Evolutionary conservation across 1,140 invertebrate species (phyloP).

Genomic region (Leptopilina clavipes): DNA sequence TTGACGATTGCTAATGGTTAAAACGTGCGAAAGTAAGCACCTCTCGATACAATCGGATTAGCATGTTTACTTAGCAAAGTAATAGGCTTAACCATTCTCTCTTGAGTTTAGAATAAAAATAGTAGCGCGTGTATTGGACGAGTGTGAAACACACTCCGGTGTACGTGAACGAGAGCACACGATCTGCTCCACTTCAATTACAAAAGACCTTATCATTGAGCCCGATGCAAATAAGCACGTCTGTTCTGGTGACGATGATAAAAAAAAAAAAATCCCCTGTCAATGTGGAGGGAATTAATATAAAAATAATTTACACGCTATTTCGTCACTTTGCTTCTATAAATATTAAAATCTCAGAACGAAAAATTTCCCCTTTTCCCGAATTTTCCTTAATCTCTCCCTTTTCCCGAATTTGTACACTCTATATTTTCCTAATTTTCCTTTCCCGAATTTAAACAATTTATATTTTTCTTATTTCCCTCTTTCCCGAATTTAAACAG

Average conservation of each 20-base stretch:
- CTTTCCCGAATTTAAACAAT: too few relatives aligned
- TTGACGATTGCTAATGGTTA: constrained; percentile 46
- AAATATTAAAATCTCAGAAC: too few relatives aligned
- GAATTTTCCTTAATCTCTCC: too few relatives aligned
- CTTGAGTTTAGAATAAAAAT: constrained; percentile 25
- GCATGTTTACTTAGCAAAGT: constrained; percentile 54
- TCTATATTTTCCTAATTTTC: too few relatives aligned
- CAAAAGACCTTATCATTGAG: constrained; percentile 24
- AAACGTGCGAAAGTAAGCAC: constrained; percentile 61
- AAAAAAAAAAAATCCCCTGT: background rate
- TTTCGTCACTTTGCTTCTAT: background rate
- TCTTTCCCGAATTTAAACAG: too few relatives aligned
- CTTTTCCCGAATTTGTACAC: too few relatives aligned
- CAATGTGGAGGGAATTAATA: background rate
- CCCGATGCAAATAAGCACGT: constrained; percentile 7
- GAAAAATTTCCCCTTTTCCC: too few relatives aligned
- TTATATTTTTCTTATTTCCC: too few relatives aligned
- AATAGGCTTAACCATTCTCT: constrained; percentile 54
- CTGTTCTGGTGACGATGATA: constrained; percentile 15
- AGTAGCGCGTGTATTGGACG: background rate
- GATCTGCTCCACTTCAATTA: constrained; percentile 27
- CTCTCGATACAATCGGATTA: constrained; percentile 58
- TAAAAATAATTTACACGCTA: background rate
- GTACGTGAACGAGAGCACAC: constrained; percentile 1
- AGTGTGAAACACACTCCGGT: background rate